These are phyloP conservation scores for Epizoanthus ramosus DNA, from an alignment of 92 coral and sea anemone genomes.

Conservation along the genomic window DNA sequence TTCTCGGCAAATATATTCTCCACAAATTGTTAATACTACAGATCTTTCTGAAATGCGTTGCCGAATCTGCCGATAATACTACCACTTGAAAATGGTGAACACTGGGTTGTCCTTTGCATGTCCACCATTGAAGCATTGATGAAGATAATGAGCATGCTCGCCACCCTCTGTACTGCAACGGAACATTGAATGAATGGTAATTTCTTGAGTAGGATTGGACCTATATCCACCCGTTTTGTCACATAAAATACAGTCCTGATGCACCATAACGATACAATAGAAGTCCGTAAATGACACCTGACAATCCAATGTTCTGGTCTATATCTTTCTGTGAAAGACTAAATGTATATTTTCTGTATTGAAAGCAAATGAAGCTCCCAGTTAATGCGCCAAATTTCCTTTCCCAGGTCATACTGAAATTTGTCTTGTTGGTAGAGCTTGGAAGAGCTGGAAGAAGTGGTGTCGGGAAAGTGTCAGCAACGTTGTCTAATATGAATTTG, in stretches of 20 bases:
- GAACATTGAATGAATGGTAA: neutral
- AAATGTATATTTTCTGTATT: conserved; percentile 1
- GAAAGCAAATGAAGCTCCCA: conserved; percentile 35
- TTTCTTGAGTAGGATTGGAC: conserved; percentile 1
- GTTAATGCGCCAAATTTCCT: conserved; percentile 35
- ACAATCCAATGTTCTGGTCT: conserved; percentile 31
- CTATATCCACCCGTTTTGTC: conserved; percentile 21
- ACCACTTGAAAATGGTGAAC: conserved; percentile 13
- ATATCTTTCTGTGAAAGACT: conserved; percentile 36
- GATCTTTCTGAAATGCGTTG: no score
- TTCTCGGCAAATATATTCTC: no score
- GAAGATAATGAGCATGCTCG: conserved; percentile 27
- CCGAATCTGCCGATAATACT: neutral
- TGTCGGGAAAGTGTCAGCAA: conserved; percentile 36
- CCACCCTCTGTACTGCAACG: no score
- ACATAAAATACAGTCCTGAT: conserved; percentile 36
- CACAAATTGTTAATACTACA: no score
- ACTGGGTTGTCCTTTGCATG: conserved; percentile 15
- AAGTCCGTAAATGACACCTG: conserved; percentile 35
- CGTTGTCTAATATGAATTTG: conserved; percentile 36
- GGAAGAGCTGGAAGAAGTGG: conserved; percentile 23
- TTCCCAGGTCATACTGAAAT: conserved; percentile 50
- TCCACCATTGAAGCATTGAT: neutral
- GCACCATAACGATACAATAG: conserved; percentile 45
- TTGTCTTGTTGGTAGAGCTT: conserved; percentile 29